These are phyloP conservation scores for Nephrotoma flavescens DNA, from an alignment of 2,888 invertebrate species.

Conservation along the genomic window DNA sequence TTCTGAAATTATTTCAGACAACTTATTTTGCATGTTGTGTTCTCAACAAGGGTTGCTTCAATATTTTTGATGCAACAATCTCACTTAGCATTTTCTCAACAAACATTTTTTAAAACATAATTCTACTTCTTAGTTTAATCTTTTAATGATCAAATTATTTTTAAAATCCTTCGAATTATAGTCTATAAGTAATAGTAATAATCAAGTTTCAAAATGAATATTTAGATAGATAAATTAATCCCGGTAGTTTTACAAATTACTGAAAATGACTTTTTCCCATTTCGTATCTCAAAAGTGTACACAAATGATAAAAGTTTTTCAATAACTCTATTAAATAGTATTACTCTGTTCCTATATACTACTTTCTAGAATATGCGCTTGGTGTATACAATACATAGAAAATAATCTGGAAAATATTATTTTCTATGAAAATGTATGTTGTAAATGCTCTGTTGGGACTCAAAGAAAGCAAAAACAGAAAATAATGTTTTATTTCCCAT, in stretches of 20 bases:
- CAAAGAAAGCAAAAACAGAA: background rate
- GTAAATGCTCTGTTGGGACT: background rate
- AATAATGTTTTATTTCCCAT: background rate
- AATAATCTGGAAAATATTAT: background rate
- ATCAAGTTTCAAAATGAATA: background rate
- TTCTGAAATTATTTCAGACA: too few species aligned
- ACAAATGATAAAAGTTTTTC: background rate
- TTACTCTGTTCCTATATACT: background rate
- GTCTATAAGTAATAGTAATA: background rate
- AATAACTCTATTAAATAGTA: background rate
- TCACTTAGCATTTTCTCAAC: background rate
- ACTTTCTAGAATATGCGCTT: background rate
- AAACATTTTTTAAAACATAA: background rate
- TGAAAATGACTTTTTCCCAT: background rate
- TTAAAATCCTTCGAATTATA: background rate
- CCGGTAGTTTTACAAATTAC: background rate
- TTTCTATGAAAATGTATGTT: background rate
- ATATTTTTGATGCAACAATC: background rate
- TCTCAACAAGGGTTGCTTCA: too few species aligned
- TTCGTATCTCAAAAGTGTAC: background rate
- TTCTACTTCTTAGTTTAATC: background rate
- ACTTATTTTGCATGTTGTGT: too few species aligned
- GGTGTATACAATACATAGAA: background rate
- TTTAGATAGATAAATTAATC: background rate
- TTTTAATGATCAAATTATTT: too few species aligned